Evolutionary conservation across 2,797 vertebrate genomes (phyloP).

Genomic region (Semotilus atromaculatus): DNA sequence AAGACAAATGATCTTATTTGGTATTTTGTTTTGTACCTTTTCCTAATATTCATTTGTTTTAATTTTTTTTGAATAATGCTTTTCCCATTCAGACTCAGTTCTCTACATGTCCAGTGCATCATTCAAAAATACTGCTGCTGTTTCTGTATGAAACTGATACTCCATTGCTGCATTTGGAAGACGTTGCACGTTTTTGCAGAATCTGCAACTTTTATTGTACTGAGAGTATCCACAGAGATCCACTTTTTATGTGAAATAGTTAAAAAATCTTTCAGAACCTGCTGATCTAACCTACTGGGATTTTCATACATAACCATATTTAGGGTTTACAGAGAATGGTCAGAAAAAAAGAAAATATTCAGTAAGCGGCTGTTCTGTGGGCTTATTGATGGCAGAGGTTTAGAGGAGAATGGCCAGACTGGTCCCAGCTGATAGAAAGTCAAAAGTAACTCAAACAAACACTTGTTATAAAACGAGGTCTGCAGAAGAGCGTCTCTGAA

Average conservation of each 20-base stretch:
- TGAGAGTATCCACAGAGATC: not conserved
- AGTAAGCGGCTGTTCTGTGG: not conserved
- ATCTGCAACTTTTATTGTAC: not conserved
- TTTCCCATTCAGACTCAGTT: not conserved
- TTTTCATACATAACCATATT: not conserved
- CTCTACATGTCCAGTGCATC: not conserved
- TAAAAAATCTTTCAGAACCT: not conserved
- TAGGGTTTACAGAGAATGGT: not conserved
- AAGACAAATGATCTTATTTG: not conserved
- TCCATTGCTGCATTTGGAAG: not conserved
- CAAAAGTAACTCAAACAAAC: too few relatives aligned
- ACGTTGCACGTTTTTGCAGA: not conserved
- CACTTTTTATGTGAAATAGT: not conserved
- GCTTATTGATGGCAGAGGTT: not conserved
- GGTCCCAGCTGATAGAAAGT: too few relatives aligned
- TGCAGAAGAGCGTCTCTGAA: too few relatives aligned
- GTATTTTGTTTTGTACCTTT: not conserved
- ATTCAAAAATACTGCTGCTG: not conserved
- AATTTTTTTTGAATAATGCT: not conserved
- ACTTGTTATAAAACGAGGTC: too few relatives aligned
- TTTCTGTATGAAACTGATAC: conserved; percentile 25
- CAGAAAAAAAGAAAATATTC: not conserved
- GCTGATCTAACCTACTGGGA: not conserved
- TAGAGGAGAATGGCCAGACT: too few relatives aligned
- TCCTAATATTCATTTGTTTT: not conserved